Conservation (phyloP, 2,797 vertebrate genomes). For the Muscicapa comitata region DNA sequence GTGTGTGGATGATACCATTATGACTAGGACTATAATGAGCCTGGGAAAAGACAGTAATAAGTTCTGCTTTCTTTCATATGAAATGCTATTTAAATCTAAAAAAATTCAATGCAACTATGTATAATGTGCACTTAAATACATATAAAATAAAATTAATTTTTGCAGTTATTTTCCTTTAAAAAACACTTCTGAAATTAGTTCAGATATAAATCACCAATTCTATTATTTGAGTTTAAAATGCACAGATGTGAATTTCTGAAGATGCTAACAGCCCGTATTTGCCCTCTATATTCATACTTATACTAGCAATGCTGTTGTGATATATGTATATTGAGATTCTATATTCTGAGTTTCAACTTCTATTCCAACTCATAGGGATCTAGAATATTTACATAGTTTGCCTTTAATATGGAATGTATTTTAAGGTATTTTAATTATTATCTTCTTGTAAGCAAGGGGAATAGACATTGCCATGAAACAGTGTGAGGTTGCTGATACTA, state of each 20-base stretch:
- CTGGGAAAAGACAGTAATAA: not conserved
- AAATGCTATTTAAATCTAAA: not conserved
- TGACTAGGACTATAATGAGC: not conserved
- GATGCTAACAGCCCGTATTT: rapidly evolving
- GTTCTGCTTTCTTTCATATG: not conserved
- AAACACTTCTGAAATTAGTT: not conserved
- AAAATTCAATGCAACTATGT: not conserved
- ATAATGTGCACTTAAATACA: not conserved
- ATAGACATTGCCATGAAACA: not conserved
- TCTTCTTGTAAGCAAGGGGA: not conserved
- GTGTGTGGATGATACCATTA: not conserved
- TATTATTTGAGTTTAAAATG: not conserved
- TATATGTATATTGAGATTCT: not conserved
- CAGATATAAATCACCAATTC: not conserved
- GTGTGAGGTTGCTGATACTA: not conserved
- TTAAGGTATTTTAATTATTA: not conserved
- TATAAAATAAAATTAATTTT: not conserved
- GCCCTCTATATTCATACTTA: not conserved
- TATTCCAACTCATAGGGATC: not conserved
- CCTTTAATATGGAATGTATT: not conserved
- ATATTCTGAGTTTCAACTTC: not conserved
- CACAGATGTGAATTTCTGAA: not conserved
- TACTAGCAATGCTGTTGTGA: not conserved
- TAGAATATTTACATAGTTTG: not conserved
- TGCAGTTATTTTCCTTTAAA: not conserved